Evolutionary conservation across 2,113 vertebrate genomes (phyloP), one percentile per base, ranked within the genome.

Genomic region (Pholis gunnellus): DNA sequence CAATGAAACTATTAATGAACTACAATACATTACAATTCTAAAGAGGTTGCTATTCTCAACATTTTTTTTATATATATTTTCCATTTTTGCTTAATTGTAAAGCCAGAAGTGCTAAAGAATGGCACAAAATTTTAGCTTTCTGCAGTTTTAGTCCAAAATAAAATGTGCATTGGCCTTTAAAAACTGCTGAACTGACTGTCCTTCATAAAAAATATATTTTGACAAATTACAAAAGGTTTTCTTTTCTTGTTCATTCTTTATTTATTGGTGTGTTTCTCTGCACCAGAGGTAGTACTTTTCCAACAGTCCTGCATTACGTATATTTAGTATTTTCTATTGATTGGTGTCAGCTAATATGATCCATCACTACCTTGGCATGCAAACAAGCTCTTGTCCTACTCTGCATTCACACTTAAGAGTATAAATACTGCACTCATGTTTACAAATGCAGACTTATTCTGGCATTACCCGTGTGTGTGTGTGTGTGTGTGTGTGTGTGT

Each of bases 401-500:
- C 9, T 52, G 11, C 18, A 34, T 48, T 72, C 44, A 66, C 22
- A 68, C 34, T 22, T 6, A 27, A 34, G 36, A 56, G 5, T 13
- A n/a, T 15, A 38, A 46, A 67, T 9, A 36, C 34, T 64, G 13
- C 42, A 48, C 14, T 54, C 13, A 14, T 85, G 36, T 75, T 77
- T 64, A 73, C 64, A 75, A 52, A 52, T 34, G 46, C 42, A 60
- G 17, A 70, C 46, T 69, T 61, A 75, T 42, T n/a, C 46, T n/a
- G 44, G 65, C 54, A 80, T 77, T n/a, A 48, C 56, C 70, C 59
- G 11, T 60, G 52, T 40, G 70, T 36, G 73, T 64, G 72, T 76
- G 77, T 64, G 57, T 50, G 73, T 44, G 73, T 66, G 72, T 78
- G 77, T 50, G 77, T 50, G 78, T 72, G 69, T 40, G 84, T 60